Conservation (phyloP, 2,113 vertebrate genomes). For the Pseudonaja textilis region DNA sequence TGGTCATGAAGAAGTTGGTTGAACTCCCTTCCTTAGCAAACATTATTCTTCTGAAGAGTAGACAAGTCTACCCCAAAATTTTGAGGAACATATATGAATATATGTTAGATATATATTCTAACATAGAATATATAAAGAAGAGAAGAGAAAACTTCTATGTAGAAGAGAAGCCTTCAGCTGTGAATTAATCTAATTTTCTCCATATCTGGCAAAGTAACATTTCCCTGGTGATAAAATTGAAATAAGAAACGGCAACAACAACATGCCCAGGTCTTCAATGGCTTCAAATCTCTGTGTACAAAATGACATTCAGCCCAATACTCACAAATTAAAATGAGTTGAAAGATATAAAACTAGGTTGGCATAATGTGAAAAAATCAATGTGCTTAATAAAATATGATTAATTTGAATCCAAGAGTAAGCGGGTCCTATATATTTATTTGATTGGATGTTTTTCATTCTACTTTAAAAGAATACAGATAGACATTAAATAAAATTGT, state of each 20-base stretch:
- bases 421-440: background rate
- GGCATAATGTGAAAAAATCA: background rate
- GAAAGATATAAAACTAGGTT: background rate
- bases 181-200: background rate
- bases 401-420: background rate
- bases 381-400: background rate
- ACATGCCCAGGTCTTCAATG: background rate
- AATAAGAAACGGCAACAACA: background rate
- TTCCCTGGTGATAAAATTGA: background rate
- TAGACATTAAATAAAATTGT: slow-evolving; percentile 4
- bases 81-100: background rate
- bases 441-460: background rate
- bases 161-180: background rate
- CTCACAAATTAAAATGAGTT: background rate
- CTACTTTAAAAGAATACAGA: background rate
- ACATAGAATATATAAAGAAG: too few species aligned
- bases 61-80: background rate
- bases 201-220: background rate
- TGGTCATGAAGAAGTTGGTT: background rate
- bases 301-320: background rate
- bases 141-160: background rate
- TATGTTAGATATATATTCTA: too few species aligned
- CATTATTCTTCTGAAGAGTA: background rate
- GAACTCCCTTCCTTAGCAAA: background rate
- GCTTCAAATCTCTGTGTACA: background rate